These are phyloP conservation scores for Metridium senile DNA, from an alignment of 92 coral and sea anemone genomes.

Conservation along the genomic window DNA sequence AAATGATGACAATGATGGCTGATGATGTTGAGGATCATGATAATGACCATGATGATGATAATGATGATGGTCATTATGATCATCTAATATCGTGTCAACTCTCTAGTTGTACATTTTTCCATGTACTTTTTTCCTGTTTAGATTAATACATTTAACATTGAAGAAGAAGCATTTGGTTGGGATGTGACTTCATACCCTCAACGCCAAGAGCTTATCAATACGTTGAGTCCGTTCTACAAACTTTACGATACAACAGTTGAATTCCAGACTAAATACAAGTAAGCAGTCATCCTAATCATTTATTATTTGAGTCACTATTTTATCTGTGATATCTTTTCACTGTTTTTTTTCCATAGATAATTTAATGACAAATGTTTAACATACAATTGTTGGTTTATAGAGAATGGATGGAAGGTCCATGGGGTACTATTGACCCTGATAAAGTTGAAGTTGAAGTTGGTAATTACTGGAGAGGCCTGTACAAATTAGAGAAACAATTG, in stretches of 20 bases:
- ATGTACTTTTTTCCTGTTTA: conserved; percentile 13
- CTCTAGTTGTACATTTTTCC: too few species aligned
- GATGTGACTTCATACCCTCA: conserved; percentile 95
- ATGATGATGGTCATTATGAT: too few species aligned
- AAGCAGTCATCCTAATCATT: conserved; percentile 21
- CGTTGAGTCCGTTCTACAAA: conserved; percentile 88
- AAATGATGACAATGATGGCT: too few species aligned
- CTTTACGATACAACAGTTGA: conserved; percentile 98
- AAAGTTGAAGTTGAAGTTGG: conserved; percentile 95
- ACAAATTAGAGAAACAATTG: conserved; percentile 97
- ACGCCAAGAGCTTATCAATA: conserved; percentile 93
- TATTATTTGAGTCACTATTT: too few species aligned
- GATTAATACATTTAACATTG: conserved; percentile 92
- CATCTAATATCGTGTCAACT: too few species aligned
- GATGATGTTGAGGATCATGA: too few species aligned
- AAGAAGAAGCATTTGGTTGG: conserved; percentile 99
- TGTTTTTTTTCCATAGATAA: too few species aligned
- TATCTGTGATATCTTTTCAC: too few species aligned
- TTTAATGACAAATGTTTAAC: too few species aligned
- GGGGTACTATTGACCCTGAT: conserved; percentile 98
- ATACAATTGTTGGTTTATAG: conserved; percentile 24
- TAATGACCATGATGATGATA: too few species aligned
- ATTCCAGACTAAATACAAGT: conserved; percentile 96
- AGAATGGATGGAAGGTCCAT: conserved; percentile 99
- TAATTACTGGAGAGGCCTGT: conserved; percentile 95